phyloP scores from a whole-genome alignment of 2,113 vertebrate species.

The Serilophus lunatus region DNA sequence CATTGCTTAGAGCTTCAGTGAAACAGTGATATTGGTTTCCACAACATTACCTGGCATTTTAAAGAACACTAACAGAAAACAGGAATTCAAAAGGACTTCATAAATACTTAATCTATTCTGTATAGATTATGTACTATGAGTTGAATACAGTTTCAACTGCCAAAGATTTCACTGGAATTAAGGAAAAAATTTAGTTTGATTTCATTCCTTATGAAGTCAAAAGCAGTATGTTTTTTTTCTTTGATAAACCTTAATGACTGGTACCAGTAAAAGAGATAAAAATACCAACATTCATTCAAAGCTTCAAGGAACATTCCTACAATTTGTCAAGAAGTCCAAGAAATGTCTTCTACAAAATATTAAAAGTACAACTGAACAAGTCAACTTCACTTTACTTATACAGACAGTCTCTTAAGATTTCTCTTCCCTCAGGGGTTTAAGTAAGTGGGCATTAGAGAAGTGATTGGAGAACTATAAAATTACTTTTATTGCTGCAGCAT shows the following conservation, averaged over 20 bases:
- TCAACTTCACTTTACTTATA: background rate
- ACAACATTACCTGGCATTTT: constrained; percentile 28
- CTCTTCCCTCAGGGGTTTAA: background rate
- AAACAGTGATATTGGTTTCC: constrained; percentile 30
- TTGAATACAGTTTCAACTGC: background rate
- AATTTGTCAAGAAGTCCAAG: background rate
- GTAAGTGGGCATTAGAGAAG: background rate
- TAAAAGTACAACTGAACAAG: background rate
- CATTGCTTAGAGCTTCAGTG: constrained; percentile 15
- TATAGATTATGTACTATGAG: background rate
- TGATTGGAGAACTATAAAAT: background rate
- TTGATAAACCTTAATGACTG: background rate
- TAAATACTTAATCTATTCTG: background rate
- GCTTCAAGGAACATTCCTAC: background rate
- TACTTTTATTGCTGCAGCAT: background rate
- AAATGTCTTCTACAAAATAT: background rate
- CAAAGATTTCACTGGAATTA: background rate
- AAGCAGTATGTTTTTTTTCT: background rate
- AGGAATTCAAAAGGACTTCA: background rate
- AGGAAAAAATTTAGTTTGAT: background rate
- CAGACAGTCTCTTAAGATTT: background rate
- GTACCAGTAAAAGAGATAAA: background rate
- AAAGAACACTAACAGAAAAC: background rate
- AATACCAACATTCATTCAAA: background rate
- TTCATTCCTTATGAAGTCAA: background rate